A percentile compares a stretch with the other conserved stretches of the same genome.
phyloP scores from a whole-genome alignment of 2,113 vertebrate species.

The Zosterops hypoxanthus region DNA sequence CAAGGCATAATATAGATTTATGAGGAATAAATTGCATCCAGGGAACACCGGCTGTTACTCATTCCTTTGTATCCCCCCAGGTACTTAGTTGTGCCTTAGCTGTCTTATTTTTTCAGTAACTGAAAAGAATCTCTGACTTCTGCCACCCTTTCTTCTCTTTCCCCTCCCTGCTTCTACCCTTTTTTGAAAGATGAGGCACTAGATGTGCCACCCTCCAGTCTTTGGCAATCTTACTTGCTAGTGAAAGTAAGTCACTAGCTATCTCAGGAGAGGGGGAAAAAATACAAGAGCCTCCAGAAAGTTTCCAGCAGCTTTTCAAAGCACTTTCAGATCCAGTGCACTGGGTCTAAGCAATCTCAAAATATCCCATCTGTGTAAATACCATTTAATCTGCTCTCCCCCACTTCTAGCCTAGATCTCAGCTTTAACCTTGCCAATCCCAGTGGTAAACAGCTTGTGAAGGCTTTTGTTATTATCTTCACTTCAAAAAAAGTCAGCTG shows the following conservation, averaged over 20 bases:
- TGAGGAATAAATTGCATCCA: background rate
- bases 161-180: background rate
- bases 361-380: background rate
- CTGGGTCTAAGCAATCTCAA: background rate
- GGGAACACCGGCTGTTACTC: background rate
- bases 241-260: background rate
- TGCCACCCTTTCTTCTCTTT: background rate
- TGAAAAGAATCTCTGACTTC: background rate
- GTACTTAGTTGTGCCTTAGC: background rate
- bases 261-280: background rate
- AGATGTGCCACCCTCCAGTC: background rate
- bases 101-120: background rate
- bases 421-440: background rate
- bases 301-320: background rate
- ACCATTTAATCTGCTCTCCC: background rate
- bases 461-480: background rate
- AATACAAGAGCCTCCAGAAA: background rate
- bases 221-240: background rate
- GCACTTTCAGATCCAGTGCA: background rate
- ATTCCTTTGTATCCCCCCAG: background rate
- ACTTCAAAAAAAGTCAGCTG: background rate
- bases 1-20: background rate
- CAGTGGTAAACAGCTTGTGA: background rate
- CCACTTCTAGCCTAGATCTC: background rate
- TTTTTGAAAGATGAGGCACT: background rate